A percentile compares a stretch with the other conserved stretches of the same genome.
Evolutionary conservation across 92 coral and sea anemone species (phyloP).

Genomic region (Siderastrea radians): DNA sequence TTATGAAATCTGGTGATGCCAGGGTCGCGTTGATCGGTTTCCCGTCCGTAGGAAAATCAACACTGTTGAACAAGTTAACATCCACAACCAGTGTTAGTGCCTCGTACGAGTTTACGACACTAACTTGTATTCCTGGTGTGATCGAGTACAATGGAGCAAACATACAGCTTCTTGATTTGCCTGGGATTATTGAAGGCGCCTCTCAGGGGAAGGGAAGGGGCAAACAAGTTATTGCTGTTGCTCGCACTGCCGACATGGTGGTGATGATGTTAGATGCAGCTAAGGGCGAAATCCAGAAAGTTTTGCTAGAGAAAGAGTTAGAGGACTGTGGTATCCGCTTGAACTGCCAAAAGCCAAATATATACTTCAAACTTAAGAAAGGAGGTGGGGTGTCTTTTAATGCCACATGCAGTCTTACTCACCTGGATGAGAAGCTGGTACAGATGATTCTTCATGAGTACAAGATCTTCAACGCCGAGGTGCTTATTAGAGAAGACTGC

Average conservation of each 20-base stretch:
- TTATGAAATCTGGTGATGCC: slow-evolving; percentile 99
- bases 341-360: slow-evolving; percentile 88
- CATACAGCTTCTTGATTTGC: slow-evolving; percentile 94
- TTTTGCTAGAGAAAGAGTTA: slow-evolving; percentile 90
- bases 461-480: slow-evolving; percentile 99
- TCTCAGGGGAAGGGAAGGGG: slow-evolving; percentile 98
- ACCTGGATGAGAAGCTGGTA: slow-evolving; percentile 91
- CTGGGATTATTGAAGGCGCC: slow-evolving; percentile 98
- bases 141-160: slow-evolving; percentile 95
- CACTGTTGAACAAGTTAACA: slow-evolving; percentile 92
- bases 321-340: slow-evolving; percentile 97
- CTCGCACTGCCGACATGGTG: slow-evolving; percentile 96
- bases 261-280: slow-evolving; percentile 97
- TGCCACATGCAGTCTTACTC: slow-evolving; percentile 92
- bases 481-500: slow-evolving; percentile 96
- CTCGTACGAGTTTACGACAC: slow-evolving; percentile 95
- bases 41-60: slow-evolving; percentile 98
- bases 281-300: slow-evolving; percentile 93
- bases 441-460: slow-evolving; percentile 95
- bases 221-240: slow-evolving; percentile 96
- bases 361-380: slow-evolving; percentile 95
- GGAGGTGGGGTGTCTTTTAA: slow-evolving; percentile 96
- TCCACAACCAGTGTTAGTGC: slow-evolving; percentile 91
- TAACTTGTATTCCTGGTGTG: slow-evolving; percentile 99
- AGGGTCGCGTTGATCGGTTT: slow-evolving; percentile 97